A percentile compares a stretch with the other conserved stretches of the same genome.
These are phyloP conservation scores for Solenopsis fugax DNA, from an alignment of 1,140 invertebrate genomes.

Conservation along the genomic window DNA sequence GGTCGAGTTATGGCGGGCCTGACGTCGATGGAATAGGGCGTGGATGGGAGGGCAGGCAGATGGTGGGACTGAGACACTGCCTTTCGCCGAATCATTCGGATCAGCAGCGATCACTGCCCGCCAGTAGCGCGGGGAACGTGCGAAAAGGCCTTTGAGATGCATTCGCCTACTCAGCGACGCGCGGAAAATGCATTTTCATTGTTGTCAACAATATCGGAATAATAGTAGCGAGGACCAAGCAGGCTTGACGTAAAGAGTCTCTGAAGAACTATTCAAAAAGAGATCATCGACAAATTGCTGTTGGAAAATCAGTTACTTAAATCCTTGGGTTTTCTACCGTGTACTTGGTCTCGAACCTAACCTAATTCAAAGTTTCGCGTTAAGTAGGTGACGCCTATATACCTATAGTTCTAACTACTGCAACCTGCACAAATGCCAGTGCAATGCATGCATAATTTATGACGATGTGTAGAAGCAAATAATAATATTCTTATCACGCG, in stretches of 20 bases:
- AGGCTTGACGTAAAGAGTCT: background rate
- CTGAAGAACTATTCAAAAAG: background rate
- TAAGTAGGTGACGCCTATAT: slow-evolving; percentile 17
- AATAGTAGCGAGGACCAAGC: background rate
- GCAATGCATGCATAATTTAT: slow-evolving; percentile 58
- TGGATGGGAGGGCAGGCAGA: slow-evolving; percentile 52
- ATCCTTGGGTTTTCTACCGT: slow-evolving; percentile 32
- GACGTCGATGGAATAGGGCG: slow-evolving; percentile 69
- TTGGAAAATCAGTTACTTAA: slow-evolving; percentile 43
- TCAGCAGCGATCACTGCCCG: slow-evolving; percentile 45
- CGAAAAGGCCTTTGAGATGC: background rate
- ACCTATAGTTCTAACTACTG: slow-evolving; percentile 21
- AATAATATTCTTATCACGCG: slow-evolving; percentile 56
- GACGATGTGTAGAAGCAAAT: slow-evolving; percentile 33
- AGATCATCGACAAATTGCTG: slow-evolving; percentile 11
- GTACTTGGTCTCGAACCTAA: slow-evolving; percentile 35
- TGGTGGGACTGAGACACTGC: slow-evolving; percentile 60
- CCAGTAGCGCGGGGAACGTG: slow-evolving; percentile 24
- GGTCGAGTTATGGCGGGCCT: slow-evolving; percentile 70
- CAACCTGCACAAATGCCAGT: slow-evolving; percentile 20
- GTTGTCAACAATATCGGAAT: no score
- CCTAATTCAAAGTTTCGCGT: slow-evolving; percentile 46
- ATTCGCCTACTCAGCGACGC: background rate
- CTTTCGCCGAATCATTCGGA: slow-evolving; percentile 58
- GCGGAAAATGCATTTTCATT: background rate